phyloP scores from a whole-genome alignment of 2,113 vertebrate genomes.

The Fulmarus glacialis region DNA sequence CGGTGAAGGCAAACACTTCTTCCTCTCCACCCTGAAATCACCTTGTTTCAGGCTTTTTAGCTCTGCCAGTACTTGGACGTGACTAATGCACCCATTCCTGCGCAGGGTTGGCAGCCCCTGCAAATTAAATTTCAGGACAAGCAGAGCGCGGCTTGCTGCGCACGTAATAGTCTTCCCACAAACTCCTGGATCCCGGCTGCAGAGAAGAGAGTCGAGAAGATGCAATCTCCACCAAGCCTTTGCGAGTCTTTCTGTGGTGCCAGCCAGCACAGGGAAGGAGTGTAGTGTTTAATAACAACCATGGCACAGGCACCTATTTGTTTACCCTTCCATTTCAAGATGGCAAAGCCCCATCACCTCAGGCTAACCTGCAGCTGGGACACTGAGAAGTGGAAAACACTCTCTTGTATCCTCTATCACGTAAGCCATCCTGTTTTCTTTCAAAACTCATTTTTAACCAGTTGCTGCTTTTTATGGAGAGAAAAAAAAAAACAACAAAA shows the following conservation, averaged over 20 bases:
- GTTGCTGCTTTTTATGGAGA: not conserved
- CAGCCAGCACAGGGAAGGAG: not conserved
- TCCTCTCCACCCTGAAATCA: slow-evolving; percentile 12
- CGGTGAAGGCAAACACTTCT: not conserved
- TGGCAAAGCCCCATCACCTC: not conserved
- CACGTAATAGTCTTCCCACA: not conserved
- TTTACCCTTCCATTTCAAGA: not conserved
- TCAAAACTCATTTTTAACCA: not conserved
- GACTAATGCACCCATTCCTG: not conserved
- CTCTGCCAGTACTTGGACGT: not conserved
- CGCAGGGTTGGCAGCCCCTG: not conserved
- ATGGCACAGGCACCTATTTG: not conserved
- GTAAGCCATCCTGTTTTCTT: not conserved
- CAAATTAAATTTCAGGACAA: not conserved
- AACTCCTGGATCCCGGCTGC: not conserved
- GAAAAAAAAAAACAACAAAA: too few relatives aligned
- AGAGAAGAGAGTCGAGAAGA: not conserved
- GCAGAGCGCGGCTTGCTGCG: not conserved
- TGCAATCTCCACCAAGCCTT: not conserved
- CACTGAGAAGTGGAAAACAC: not conserved
- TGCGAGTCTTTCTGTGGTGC: not conserved
- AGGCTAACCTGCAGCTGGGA: not conserved
- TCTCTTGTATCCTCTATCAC: not conserved
- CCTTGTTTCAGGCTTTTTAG: slow-evolving; percentile 5
- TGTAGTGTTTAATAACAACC: not conserved